Base-by-base conservation (phyloP, 2,888 invertebrate species). In the Microchrysa polita region DNA sequence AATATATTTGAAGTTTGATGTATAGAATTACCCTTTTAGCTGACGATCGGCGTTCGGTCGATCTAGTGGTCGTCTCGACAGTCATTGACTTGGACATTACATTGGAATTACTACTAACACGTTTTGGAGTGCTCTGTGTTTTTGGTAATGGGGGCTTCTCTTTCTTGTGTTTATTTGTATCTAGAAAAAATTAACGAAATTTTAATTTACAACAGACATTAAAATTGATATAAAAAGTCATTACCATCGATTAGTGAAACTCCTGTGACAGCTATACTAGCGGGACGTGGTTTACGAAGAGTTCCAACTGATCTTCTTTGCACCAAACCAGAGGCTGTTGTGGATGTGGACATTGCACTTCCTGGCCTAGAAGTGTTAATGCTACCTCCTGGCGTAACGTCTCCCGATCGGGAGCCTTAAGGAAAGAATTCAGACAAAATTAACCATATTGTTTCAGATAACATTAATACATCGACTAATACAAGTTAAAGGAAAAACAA, bases 211-310 rank as follows among this genome's bases (percentile, higher is more conserved):
- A 67, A 69, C 7, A 34, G 4, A 34, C 27, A 34, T 73, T 61
- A 22, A 16, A 27, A 65, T 67, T 76, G 52, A 44, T 57, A 34
- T 14, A 72, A 34, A 75, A 84, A 85, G 83, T n/a, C n/a, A n/a
- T n/a, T n/a, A 86, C 86, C 86, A 81, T 85, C 79, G 82, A 84
- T 85, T 74, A 84, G 77, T 76, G 92, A 90, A 81, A 94, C 91
- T 78, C 93, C 94, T 73, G 94, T 94, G 81, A 93, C 92, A 79
- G 93, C 93, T 83, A 94, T 93, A 86, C 93, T 93, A 80, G 90
- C 90, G 79, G 94, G 93, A 77, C 93, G 89, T 80, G 91, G 94
- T 84, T 90, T 91, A 83, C 90, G 89, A 75, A 89, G 87, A 79
- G 87, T 88, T 81, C 81, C 82, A 27, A 88, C 86, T 81, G 88